Evolutionary conservation across 2,113 vertebrate genomes (phyloP), one percentile per base, ranked within the genome.

Genomic region (Pachyramphus minor): DNA sequence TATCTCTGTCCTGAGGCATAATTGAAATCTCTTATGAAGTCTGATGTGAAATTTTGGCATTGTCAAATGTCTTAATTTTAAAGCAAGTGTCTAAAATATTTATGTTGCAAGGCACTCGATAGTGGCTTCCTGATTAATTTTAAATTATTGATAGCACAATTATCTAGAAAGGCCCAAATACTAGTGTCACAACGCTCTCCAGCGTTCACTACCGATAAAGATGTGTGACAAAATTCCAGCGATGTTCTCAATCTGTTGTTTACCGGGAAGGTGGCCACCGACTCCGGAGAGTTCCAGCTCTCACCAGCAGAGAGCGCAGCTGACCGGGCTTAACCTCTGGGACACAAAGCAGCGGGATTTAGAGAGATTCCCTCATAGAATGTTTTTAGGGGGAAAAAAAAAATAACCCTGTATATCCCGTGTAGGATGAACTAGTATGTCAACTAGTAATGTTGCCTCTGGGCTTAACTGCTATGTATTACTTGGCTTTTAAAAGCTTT

Each of bases 21-120:
- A 59, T 3, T 81, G 31, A 87, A 75, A 60, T 86, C 31, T 62
- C 63, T 53, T 11, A 5, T 52, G 39, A 9, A 68, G 28, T 18
- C 37, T 72, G 39, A 55, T 63, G 69, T 31, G 59, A 72, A 68
- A 92, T 93, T 67, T 68, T 56, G 28, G 5, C 44, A 30, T n/a
- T 22, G 45, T 75, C 68, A 96, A 75, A 64, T 58, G 18, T 90
- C 31, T 84, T 78, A 31, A 84, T 91, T 91, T 93, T 92, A 68
- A 78, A 84, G 64, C 42, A 58, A 17, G 9, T 18, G 11, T 20
- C 60, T 83, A 19, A 56, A 88, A n/a, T 83, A 69, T 74, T 87
- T 58, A 74, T 58, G 52, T 45, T 6, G 19, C 1, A 2, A 74
- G n/a, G 31, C 63, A 77, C 42, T 93, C 1, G 0, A 25, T 58